Evolutionary conservation across 2,113 vertebrate species (phyloP), one percentile per base, ranked within the genome.

Genomic region (Apteryx owenii): DNA sequence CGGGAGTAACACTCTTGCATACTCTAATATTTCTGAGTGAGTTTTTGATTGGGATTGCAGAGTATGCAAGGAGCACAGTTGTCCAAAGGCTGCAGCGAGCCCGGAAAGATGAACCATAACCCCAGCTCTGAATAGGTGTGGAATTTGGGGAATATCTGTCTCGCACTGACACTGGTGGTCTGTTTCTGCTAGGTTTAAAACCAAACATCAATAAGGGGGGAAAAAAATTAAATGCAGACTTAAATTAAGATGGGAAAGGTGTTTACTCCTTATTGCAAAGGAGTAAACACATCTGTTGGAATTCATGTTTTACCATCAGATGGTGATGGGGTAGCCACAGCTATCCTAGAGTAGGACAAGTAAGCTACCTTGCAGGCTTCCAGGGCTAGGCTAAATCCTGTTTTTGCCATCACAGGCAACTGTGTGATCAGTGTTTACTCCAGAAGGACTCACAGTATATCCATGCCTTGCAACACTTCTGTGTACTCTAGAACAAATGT

Each of bases 201-300:
- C 2, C 4, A 38, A 82, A 0, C 25, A 10, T 4, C 1, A 4
- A 4, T 62, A 38, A 13, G 22, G 8, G 4, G 3, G 3, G 2
- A 2, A 5, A 8, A 7, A 12, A 2, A 26, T 56, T 53, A 26
- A 12, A 56, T 38, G 25, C 25, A 60, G 19, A 19, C 8, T 87
- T 17, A 51, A 75, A 42, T 91, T 60, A 69, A 51, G 38, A 19
- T 51, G 21, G 7, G 18, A 29, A 56, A 16, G 7, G 54, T 28
- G 26, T 56, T 56, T 56, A 56, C 54, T 16, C 54, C 78, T 40
- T 65, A 7, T 84, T 81, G 44, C 33, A 68, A 73, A 89, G 69
- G 21, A 46, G 7, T 81, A 18, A 84, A 58, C 12, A 10, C 17
- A 6, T 72, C 48, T 64, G 5, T 38, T 71, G 33, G 33, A 93